Evolutionary conservation across 2,888 invertebrate species (phyloP).

Genomic region (Mechanitis messenoides): DNA sequence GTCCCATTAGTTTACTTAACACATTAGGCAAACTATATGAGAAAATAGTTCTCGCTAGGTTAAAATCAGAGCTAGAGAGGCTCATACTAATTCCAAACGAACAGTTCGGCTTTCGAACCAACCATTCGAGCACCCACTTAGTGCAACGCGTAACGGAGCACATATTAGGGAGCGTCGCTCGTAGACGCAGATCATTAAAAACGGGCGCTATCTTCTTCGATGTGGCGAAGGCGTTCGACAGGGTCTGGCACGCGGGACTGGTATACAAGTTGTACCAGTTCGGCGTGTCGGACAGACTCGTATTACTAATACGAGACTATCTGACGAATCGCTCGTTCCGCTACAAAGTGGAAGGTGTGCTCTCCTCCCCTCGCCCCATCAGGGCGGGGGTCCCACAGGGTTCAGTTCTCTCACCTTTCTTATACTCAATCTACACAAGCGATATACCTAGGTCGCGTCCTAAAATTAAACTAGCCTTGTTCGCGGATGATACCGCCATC

Average conservation of each 20-base stretch:
- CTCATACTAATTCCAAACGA: conserved; percentile 16
- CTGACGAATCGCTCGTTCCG: too few species aligned
- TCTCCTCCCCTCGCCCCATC: too few species aligned
- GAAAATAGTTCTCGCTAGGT: neutral
- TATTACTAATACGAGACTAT: too few species aligned
- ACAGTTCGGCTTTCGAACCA: conserved; percentile 26
- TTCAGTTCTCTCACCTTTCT: too few species aligned
- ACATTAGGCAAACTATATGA: conserved; percentile 10
- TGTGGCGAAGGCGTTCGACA: conserved; percentile 20
- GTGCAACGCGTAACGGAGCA: conserved; percentile 26
- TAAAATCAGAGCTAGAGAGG: neutral
- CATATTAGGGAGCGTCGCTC: conserved; percentile 16
- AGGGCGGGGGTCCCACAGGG: too few species aligned
- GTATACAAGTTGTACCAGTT: too few species aligned
- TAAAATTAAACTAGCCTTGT: too few species aligned
- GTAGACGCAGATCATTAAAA: neutral
- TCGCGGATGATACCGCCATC: too few species aligned
- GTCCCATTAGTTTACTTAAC: conserved; percentile 14
- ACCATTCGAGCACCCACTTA: conserved; percentile 18
- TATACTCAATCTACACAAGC: too few species aligned
- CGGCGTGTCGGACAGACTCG: too few species aligned
- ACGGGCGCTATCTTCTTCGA: conserved; percentile 20
- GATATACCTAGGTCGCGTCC: too few species aligned
- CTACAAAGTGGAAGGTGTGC: too few species aligned
- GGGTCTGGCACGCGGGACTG: conserved; percentile 7